Percentiles rank a stretch among this genome's conserved stretches.
Conservation (phyloP, 2,797 vertebrate genomes). For the Petrocephalus sullivani region DNA sequence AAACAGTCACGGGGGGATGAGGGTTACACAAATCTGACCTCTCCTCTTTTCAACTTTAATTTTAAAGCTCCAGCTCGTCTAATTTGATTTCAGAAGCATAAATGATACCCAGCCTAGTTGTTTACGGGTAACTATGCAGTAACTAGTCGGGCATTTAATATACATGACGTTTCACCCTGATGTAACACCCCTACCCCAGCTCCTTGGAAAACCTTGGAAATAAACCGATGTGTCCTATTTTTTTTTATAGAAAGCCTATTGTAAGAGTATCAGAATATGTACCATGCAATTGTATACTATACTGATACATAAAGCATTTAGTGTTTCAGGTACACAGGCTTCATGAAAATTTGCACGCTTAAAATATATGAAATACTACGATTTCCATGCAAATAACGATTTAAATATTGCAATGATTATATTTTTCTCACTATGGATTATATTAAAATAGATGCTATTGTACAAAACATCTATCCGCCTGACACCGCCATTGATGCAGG, state of each 20-base stretch:
- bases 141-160: neutral
- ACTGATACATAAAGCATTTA: neutral
- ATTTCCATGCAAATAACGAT: neutral
- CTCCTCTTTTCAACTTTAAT: neutral
- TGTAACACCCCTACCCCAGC: neutral
- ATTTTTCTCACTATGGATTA: neutral
- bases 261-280: neutral
- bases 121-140: neutral
- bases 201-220: neutral
- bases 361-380: neutral
- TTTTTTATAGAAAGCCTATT: neutral
- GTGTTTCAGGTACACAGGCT: neutral
- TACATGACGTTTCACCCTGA: conserved; percentile 1
- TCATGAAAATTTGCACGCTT: neutral
- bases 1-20: neutral
- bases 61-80: neutral
- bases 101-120: neutral
- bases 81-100: neutral
- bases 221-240: neutral
- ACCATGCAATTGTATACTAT: neutral
- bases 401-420: neutral
- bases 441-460: neutral
- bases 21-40: neutral
- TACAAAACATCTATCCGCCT: neutral
- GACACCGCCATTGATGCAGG: neutral